These are phyloP conservation scores for Pollenia amentaria DNA, from an alignment of 2,888 invertebrate genomes.

Conservation along the genomic window DNA sequence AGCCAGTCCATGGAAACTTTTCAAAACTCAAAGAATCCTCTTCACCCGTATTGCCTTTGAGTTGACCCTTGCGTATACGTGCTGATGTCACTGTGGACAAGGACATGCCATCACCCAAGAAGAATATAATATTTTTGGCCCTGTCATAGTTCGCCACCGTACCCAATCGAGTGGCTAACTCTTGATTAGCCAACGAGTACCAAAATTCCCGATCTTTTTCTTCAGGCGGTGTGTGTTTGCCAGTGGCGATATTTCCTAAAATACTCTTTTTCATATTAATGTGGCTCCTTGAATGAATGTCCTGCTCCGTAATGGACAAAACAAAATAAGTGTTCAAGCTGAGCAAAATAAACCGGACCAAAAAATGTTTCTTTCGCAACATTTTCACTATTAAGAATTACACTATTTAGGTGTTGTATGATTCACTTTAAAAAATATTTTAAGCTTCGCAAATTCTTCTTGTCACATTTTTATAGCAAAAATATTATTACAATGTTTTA, in stretches of 20 bases:
- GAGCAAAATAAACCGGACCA: no score
- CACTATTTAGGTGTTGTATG: no score
- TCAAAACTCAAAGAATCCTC: slow-evolving; percentile 87
- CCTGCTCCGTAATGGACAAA: slow-evolving; percentile 80
- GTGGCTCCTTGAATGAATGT: slow-evolving; percentile 87
- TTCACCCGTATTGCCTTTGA: slow-evolving; percentile 86
- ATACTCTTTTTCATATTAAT: slow-evolving; percentile 78
- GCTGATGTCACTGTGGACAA: slow-evolving; percentile 88
- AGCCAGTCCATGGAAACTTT: slow-evolving; percentile 87
- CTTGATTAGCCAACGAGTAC: slow-evolving; percentile 76
- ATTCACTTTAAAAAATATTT: no score
- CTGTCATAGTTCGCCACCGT: slow-evolving; percentile 55
- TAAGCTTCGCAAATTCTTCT: no score
- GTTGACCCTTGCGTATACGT: slow-evolving; percentile 88
- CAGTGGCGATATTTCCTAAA: background rate
- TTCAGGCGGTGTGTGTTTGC: slow-evolving; percentile 7
- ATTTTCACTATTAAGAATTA: no score
- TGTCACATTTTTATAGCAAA: no score
- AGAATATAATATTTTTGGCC: slow-evolving; percentile 81
- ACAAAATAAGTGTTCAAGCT: no score
- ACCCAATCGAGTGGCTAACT: slow-evolving; percentile 74
- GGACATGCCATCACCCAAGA: slow-evolving; percentile 89
- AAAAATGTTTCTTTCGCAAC: no score
- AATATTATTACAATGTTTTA: no score
- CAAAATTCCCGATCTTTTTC: slow-evolving; percentile 73